phyloP scores from a whole-genome alignment of 2,888 invertebrate species.

The Argyresthia albistria region DNA sequence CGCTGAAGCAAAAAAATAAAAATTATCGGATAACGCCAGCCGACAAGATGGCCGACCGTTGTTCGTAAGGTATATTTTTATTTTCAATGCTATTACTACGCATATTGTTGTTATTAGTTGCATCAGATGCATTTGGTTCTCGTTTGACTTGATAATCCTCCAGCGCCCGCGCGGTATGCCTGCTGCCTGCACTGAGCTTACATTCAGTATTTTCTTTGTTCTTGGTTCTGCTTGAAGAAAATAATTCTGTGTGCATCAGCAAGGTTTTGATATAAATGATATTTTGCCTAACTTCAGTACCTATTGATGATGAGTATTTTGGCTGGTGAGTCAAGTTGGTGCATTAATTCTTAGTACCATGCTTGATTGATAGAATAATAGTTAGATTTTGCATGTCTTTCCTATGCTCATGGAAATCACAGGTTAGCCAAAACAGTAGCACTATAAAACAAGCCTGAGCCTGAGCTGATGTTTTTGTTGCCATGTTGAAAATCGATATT shows the following conservation, averaged over 20 bases:
- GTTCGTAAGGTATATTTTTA: slow-evolving; percentile 61
- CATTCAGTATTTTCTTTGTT: background rate
- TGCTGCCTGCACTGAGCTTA: background rate
- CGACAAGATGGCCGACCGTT: slow-evolving; percentile 72
- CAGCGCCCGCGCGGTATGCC: background rate
- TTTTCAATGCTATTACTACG: slow-evolving; percentile 22
- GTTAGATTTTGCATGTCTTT: no score
- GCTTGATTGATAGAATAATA: no score
- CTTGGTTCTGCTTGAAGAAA: background rate
- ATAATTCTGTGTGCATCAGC: no score
- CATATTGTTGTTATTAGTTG: slow-evolving; percentile 16
- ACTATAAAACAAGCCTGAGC: no score
- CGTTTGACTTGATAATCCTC: background rate
- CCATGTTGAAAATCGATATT: background rate
- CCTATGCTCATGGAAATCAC: no score
- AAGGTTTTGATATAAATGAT: no score
- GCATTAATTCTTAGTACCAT: no score
- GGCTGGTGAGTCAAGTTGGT: no score
- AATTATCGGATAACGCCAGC: slow-evolving; percentile 66
- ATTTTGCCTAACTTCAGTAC: no score
- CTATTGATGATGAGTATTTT: no score
- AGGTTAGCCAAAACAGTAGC: no score
- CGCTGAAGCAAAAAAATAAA: slow-evolving; percentile 40
- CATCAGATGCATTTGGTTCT: background rate
- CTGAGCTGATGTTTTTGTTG: no score